Conservation (phyloP, 1,140 invertebrate genomes). For the Euwallacea similis region DNA sequence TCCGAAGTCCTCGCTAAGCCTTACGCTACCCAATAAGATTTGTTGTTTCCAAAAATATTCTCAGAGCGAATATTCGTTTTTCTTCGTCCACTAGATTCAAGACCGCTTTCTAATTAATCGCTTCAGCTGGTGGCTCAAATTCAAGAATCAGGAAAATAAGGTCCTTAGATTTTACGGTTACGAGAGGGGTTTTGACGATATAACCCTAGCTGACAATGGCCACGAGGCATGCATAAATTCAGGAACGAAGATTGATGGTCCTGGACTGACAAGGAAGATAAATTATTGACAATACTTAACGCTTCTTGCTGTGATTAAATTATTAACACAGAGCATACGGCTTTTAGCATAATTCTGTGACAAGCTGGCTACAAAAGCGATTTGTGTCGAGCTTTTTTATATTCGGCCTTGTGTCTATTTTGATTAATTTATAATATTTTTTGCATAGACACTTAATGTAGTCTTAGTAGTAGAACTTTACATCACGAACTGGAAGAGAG, state of each 20-base stretch:
- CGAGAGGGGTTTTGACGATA: constrained; percentile 2
- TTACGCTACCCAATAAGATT: constrained; percentile 18
- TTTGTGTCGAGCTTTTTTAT: too few relatives aligned
- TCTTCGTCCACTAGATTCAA: too few relatives aligned
- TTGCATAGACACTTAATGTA: too few relatives aligned
- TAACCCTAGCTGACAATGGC: constrained; percentile 10
- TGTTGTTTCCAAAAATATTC: constrained; percentile 15
- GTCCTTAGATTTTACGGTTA: constrained; percentile 4
- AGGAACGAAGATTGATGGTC: constrained; percentile 31
- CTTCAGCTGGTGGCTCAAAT: too few relatives aligned
- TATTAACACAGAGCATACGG: constrained; percentile 16
- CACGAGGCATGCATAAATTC: constrained; percentile 32
- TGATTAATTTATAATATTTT: too few relatives aligned
- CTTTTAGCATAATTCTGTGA: constrained; percentile 16
- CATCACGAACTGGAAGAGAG: too few relatives aligned
- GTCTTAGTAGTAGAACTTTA: too few relatives aligned
- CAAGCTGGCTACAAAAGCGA: background rate
- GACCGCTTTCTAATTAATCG: background rate
- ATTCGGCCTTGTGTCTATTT: too few relatives aligned
- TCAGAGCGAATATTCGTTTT: background rate
- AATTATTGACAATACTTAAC: constrained; percentile 35
- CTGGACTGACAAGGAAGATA: constrained; percentile 31
- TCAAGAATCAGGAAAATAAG: too few relatives aligned
- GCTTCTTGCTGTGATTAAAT: constrained; percentile 22
- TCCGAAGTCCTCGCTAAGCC: constrained; percentile 21